Base-by-base conservation (phyloP, 2,888 invertebrate genomes). In the Tipula lateralis region DNA sequence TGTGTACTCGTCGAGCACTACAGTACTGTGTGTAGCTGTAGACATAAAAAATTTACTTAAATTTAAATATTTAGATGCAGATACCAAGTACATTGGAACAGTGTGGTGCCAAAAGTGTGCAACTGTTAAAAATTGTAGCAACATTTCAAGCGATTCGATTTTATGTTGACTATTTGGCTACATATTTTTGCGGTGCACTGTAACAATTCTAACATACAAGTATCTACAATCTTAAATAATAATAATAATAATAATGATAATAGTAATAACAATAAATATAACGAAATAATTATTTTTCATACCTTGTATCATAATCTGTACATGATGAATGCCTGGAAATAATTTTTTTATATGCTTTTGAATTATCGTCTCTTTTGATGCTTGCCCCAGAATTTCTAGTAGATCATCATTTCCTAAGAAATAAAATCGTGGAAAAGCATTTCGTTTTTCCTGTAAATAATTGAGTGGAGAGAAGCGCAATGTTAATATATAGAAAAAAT, bases 341-440 rank as follows among this genome's bases (percentile, higher is more conserved):
- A 99, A 91, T 90, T 99, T 99, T 89, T 97, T 97, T 86, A 99
- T 92, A 89, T 99, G 99, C 0, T 95, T 93, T 89, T 99, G 97
- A 89, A 99, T 96, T 2, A 98, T 95, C 83, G 93, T 93, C 85
- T 96, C 96, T 87, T 97, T 97, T 0, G 96, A 94, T 0, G 97
- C 95, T 91, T 98, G 98, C 0, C 98, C 98, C 12, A 99, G 92
- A 86, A 99, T 93, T 91, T 99, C 99, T 85, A 99, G 91, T 84
- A 99, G 92, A 90, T 99, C 99, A 88, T 99, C 99, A 88, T 99
- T 99, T 85, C 98, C 98, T 86, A 99, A 92, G 89, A 99, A 99
- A 89, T 99, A 97, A 87, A 99, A 96, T 85, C 99, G 92, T 6
- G 99, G 98, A 91, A 99, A 99, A 84, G 94, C 93, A 0, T 95